phyloP scores from a whole-genome alignment of 2,888 invertebrate species.

The Autographa gamma region DNA sequence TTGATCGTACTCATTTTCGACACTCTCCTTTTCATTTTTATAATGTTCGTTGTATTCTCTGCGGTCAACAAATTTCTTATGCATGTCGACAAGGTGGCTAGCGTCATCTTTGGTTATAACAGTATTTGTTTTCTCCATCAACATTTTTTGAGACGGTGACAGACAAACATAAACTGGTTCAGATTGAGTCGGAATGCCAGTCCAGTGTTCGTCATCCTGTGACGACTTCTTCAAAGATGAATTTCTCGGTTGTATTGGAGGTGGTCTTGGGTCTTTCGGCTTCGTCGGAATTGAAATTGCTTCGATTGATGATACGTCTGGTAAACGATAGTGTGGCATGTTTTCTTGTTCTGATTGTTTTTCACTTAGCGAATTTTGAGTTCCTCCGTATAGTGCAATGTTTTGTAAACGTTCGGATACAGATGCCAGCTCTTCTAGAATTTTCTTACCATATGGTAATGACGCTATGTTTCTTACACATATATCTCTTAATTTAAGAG shows the following conservation, averaged over 20 bases:
- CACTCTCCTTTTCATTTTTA: conserved; percentile 56
- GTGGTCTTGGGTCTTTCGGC: conserved; percentile 70
- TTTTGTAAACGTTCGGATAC: conserved; percentile 89
- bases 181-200: conserved; percentile 89
- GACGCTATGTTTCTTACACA: conserved; percentile 91
- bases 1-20: conserved; percentile 53
- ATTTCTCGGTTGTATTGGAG: conserved; percentile 81
- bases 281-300: conserved; percentile 75
- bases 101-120: conserved; percentile 86
- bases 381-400: conserved; percentile 68
- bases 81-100: conserved; percentile 91
- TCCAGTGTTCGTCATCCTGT: conserved; percentile 86
- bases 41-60: conserved; percentile 85
- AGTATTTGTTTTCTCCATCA: conserved; percentile 88
- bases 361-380: conserved; percentile 42
- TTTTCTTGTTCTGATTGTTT: conserved; percentile 50
- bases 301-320: conserved; percentile 82
- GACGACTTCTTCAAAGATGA: conserved; percentile 78
- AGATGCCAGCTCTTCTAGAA: conserved; percentile 91
- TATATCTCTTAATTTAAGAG: conserved; percentile 89
- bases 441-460: conserved; percentile 91
- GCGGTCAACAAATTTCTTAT: conserved; percentile 91
- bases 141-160: conserved; percentile 92
- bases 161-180: conserved; percentile 91
- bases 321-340: conserved; percentile 85